Conservation (phyloP, 2,797 vertebrate species). For the Leuciscus waleckii region DNA sequence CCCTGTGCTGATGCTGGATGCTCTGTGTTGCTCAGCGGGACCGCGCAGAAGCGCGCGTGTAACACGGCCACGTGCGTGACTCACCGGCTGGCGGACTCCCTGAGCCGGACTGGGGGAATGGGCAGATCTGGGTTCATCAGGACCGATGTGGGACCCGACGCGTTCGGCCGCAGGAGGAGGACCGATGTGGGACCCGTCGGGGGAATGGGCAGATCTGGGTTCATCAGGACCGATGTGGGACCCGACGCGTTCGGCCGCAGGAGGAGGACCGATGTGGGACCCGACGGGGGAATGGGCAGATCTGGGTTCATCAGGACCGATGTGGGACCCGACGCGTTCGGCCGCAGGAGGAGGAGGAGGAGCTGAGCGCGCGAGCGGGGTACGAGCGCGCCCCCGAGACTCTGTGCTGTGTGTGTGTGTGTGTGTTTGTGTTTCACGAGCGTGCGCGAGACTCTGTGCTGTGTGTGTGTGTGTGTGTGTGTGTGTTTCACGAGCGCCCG, state of each 20-base stretch:
- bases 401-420: too few species aligned
- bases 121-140: slow-evolving; percentile 89
- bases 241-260: too few species aligned
- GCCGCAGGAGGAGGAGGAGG: slow-evolving; percentile 73
- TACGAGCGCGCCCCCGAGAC: slow-evolving; percentile 65
- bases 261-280: too few species aligned
- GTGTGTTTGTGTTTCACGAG: too few species aligned
- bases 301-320: too few species aligned
- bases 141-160: slow-evolving; percentile 90
- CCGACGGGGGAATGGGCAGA: too few species aligned
- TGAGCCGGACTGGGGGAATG: slow-evolving; percentile 92
- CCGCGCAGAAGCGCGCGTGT: slow-evolving; percentile 90
- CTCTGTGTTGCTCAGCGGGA: slow-evolving; percentile 79
- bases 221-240: too few species aligned
- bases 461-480: neutral
- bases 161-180: slow-evolving; percentile 92
- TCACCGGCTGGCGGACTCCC: slow-evolving; percentile 91
- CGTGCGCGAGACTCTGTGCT: neutral
- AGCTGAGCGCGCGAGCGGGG: slow-evolving; percentile 65
- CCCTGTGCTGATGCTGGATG: neutral
- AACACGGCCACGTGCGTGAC: slow-evolving; percentile 94
- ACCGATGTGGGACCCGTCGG: too few species aligned
- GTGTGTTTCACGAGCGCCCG: too few species aligned
- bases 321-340: too few species aligned
- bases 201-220: too few species aligned